Evolutionary conservation across 64 coral and sea anemone species (phyloP), one percentile per base, ranked within the genome.

Genomic region (Stichodactyla mertensii): DNA sequence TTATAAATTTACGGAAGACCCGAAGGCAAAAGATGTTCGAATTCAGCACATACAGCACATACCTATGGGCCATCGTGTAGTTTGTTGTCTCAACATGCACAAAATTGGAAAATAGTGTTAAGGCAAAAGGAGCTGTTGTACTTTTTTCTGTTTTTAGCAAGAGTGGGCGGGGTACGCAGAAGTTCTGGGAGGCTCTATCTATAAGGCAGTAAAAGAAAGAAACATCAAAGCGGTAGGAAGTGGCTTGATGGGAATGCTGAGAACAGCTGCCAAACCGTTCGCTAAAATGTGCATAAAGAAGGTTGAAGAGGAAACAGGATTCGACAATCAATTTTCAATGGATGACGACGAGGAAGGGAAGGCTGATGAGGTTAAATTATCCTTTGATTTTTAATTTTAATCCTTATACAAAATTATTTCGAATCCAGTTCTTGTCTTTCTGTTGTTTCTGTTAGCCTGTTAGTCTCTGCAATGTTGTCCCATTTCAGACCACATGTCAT

Each of bases 161-260:
- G 82, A 83, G 31, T 89, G 88, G 88, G 82, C 82, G 6, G 88
- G 82, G 1, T 89, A 89, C 51, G 88, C 82, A 57, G 55, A 20
- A 22, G 54, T 20, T 55, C 52, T 82, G 10, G 52, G 52, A 26
- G 19, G 20, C 52, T 55, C 80, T 51, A 7, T 82, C 18, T 82
- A 82, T 13, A 54, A 82, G 55, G 80, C 80, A 53, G 52, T 6
- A 12, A 82, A 82, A 57, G 80, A 82, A 55, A 82, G 52, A 26
- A 82, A 57, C 7, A 2, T 82, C 1, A 82, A 82, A 57, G 55
- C 28, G 16, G 11, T 57, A 9, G 80, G 52, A 9, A 57, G 52
- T 55, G 80, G 80, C 24, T 3, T 82, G 13, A 5, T 23, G 22
- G 80, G 54, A 55, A 23, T 82, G 52, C 45, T 82, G 55, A 22